Base-by-base conservation (phyloP, 2,888 invertebrate species). In the Nephrotoma appendiculata region DNA sequence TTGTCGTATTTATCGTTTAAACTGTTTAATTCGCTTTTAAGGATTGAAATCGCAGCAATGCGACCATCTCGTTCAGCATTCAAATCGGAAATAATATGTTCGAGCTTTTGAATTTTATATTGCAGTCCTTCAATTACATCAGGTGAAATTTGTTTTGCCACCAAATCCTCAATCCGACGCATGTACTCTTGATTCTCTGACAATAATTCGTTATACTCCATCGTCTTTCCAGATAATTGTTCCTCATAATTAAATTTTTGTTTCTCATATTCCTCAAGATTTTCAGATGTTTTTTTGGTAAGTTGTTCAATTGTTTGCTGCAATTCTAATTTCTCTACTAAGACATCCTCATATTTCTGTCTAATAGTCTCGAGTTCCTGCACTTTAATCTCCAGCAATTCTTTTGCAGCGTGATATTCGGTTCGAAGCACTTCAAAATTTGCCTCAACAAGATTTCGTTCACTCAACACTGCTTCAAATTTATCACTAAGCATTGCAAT, bases 321-420 rank as follows among this genome's bases (percentile, higher is more conserved):
- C 41, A 89, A 89, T 42, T 89, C 87, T 31, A 88, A 88, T 86
- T 89, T 89, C 71, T 88, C 87, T 6, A 86, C 83, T 87, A 90
- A 89, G 44, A 91, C 88, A 11, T 88, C 88, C 2, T 88, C 88
- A 71, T 89, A 90, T 87, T 89, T 89, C 6, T 87, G 88, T 85
- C 90, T 89, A n/a, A 90, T 88, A 6, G 88, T 48, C 12, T 86
- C 86, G 87, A 89, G 89, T 19, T 89, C 89, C 15, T 88, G 87
- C 45, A 71, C 7, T 71, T 71, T 71, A 71, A 9, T 31, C 3
- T 71, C 71, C 19, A 71, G 31, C 31, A 71, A 11, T 71, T 31
- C n/a, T 31, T 71, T 71, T 31, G 31, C 9, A 7, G 71, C 11
- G 9, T 71, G 19, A 31, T 71, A 71, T 9, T 71, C 71, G 9